Evolutionary conservation across 2,888 invertebrate species (phyloP).

Genomic region (Branchellion lobata): DNA sequence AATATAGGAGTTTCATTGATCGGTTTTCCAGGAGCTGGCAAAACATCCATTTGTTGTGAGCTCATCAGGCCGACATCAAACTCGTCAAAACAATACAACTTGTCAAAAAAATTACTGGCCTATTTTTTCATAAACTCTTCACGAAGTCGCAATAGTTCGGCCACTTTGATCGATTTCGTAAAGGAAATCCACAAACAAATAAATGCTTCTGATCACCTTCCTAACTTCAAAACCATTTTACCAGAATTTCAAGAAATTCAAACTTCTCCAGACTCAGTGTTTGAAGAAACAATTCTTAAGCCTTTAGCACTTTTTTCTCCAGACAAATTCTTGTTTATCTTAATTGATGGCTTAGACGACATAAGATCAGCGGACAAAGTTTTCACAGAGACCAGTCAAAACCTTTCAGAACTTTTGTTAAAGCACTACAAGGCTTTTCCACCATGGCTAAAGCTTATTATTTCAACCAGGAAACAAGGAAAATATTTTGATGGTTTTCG

Average conservation of each 20-base stretch:
- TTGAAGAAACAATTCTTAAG: slow-evolving; percentile 82
- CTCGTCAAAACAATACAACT: slow-evolving; percentile 60
- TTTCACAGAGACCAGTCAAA: slow-evolving; percentile 56
- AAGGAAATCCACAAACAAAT: slow-evolving; percentile 68
- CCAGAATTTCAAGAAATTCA: slow-evolving; percentile 1
- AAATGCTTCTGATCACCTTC: slow-evolving; percentile 62
- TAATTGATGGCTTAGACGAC: slow-evolving; percentile 91
- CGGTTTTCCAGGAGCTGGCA: slow-evolving; percentile 90
- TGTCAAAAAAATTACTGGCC: slow-evolving; percentile 78
- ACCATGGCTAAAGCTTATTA: slow-evolving; percentile 85
- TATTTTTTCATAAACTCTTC: slow-evolving; percentile 70
- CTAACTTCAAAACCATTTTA: slow-evolving; percentile 6
- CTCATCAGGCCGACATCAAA: slow-evolving; percentile 72
- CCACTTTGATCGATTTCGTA: slow-evolving; percentile 75
- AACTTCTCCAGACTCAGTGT: slow-evolving; percentile 79
- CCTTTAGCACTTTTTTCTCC: slow-evolving; percentile 83
- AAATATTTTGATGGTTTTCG: slow-evolving; percentile 76
- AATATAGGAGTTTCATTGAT: slow-evolving; percentile 84
- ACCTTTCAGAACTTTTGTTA: slow-evolving; percentile 72
- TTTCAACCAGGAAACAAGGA: slow-evolving; percentile 77
- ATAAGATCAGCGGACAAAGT: slow-evolving; percentile 54
- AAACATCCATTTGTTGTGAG: slow-evolving; percentile 68
- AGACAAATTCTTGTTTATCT: slow-evolving; percentile 72
- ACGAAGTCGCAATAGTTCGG: neutral
- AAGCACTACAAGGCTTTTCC: slow-evolving; percentile 87